Evolutionary conservation across 2,113 vertebrate species (phyloP), one percentile per base, ranked within the genome.

Genomic region (Scomber japonicus): DNA sequence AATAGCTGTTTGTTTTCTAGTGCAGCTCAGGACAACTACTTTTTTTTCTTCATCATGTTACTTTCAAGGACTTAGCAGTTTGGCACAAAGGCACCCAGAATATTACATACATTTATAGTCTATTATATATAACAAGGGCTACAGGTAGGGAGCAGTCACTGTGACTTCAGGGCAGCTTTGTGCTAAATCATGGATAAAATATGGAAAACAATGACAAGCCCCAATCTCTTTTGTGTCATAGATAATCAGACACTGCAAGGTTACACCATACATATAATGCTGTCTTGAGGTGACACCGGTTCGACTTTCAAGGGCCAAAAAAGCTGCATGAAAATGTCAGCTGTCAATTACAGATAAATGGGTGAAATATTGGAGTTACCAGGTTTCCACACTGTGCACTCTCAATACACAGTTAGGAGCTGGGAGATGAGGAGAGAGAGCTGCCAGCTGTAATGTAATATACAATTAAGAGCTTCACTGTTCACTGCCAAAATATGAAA

Each of bases 381-480:
- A 0, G 31, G 12, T 62, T 88, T 54, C 70, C 71, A 83, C 31
- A 0, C 62, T 1, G 21, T 45, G 65, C 61, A 49, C 21, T 21
- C 67, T 68, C 67, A 78, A 70, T 59, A 59, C 60, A 57, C 60
- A 60, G 68, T 84, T 59, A 86, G 61, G 56, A 30, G 19, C 11
- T 0, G 21, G 21, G 56, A 72, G 80, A 83, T 71, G 80, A 76
- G 67, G 24, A 49, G 80, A 64, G 64, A 71, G 21, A 64, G 55
- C 60, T 40, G 88, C 84, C 83, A 91, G 90, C 82, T 92, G 89
- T 84, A 65, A 54, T 54, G 75, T 82, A 88, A 92, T 91, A 82
- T 80, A 91, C 84, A 91, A 91, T 92, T 90, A 92, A 76, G 76
- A 76, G 80, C 76, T 19, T 69, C 77, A 30, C 21, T 35, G 73